Evolutionary conservation across 2,113 vertebrate genomes (phyloP), one percentile per base, ranked within the genome.

Genomic region (Orientallactaga bullata): DNA sequence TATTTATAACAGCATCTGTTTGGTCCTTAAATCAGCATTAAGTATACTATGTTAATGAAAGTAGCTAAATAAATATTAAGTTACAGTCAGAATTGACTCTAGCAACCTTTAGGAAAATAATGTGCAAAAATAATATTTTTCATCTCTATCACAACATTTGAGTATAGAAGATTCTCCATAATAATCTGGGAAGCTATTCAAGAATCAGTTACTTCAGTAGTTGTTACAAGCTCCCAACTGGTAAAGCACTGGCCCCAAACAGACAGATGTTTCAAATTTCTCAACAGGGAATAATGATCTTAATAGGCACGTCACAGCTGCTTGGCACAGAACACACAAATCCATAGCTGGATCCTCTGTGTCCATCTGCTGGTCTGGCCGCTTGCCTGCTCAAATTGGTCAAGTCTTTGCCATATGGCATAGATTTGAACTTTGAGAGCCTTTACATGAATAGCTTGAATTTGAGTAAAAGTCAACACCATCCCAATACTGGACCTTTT

Each of bases 301-400:
- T 97, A 97, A 96, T 94, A 97, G 91, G 60, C 2, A 0, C 58
- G 71, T 91, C 96, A 18, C 83, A 96, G 97, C 96, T 97, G 95
- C 74, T 95, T 89, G 84, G 47, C 85, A 95, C 2, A 68, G 73
- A 95, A 72, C 47, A 91, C 91, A 95, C 88, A 72, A 58, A 74
- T 85, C 68, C 78, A 89, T 94, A 95, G 91, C 81, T 96, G 24
- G 66, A 3, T 86, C 81, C 60, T 81, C 15, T 82, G 47, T 37
- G 89, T 86, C 97, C 96, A 97, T 98, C 98, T 98, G 97, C 86
- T 85, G 4, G 60, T 63, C 91, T 98, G 98, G 97, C 96, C 0
- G 35, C 20, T 66, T 98, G 96, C 96, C 97, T 96, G 94, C 93
- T 84, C 37, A 66, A 81, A 88, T 93, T 96, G 17, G 86, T 97